Conservation (phyloP, 1,140 invertebrate genomes). For the Drosophila azteca region DNA sequence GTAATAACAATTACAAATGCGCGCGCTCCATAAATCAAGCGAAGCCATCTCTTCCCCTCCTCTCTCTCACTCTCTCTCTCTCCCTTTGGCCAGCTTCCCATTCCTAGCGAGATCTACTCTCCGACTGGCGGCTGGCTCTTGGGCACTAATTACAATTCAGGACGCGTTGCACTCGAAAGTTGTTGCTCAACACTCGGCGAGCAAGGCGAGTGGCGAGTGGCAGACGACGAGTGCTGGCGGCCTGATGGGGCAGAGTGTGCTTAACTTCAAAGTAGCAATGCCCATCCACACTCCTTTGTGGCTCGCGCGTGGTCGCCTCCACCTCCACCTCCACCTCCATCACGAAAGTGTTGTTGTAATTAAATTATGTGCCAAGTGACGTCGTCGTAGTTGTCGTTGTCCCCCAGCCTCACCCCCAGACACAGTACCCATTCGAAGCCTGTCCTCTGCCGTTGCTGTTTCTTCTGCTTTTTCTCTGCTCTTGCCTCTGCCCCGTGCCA, state of each 20-base stretch:
- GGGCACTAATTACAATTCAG: constrained; percentile 64
- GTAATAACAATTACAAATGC: constrained; percentile 65
- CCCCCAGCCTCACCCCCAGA: constrained; percentile 1
- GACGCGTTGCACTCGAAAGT: constrained; percentile 65
- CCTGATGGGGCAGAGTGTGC: constrained; percentile 23
- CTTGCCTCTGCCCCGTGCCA: constrained; percentile 28
- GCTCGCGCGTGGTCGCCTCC: not conserved
- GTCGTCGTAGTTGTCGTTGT: constrained; percentile 51
- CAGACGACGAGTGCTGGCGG: constrained; percentile 3
- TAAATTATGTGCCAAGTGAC: constrained; percentile 67
- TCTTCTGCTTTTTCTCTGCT: not conserved
- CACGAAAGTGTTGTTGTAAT: constrained; percentile 63
- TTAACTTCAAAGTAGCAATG: constrained; percentile 54
- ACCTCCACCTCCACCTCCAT: no score
- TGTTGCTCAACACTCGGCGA: constrained; percentile 56
- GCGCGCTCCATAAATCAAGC: constrained; percentile 57
- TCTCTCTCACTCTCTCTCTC: not conserved
- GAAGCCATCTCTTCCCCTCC: constrained; percentile 26
- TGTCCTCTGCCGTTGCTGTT: constrained; percentile 6
- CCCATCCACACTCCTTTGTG: constrained; percentile 1
- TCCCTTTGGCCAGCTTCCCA: constrained; percentile 9
- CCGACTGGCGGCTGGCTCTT: constrained; percentile 23
- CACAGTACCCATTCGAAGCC: not conserved
- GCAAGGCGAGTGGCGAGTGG: constrained; percentile 7
- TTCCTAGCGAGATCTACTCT: not conserved